These are phyloP conservation scores for Triplophysa dalaica DNA, from an alignment of 2,113 vertebrate genomes.

Conservation along the genomic window DNA sequence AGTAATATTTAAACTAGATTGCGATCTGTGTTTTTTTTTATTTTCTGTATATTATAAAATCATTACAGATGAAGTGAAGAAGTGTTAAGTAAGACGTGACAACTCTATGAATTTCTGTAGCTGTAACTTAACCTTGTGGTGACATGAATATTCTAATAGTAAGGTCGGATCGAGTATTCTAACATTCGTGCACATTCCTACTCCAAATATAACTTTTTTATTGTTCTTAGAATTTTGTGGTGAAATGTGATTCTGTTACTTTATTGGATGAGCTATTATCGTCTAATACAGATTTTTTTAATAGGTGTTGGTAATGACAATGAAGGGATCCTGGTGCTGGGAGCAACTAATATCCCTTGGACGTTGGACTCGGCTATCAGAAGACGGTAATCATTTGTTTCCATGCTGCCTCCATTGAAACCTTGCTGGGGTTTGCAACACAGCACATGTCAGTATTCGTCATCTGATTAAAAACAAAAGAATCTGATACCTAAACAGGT, in stretches of 20 bases:
- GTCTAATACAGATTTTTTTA: neutral
- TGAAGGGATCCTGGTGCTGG: conserved; percentile 94
- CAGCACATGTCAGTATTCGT: neutral
- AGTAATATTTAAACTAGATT: no score
- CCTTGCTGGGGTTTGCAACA: neutral
- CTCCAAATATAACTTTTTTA: neutral
- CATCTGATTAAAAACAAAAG: neutral
- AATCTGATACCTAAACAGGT: conserved; percentile 37
- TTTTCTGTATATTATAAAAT: no score
- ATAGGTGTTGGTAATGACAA: conserved; percentile 94
- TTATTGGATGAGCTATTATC: neutral
- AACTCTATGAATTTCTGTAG: no score
- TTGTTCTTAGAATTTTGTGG: neutral
- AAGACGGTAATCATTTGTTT: conserved; percentile 78
- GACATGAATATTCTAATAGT: no score
- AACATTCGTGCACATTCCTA: no score
- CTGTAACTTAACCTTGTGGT: no score
- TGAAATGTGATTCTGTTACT: neutral
- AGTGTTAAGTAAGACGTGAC: no score
- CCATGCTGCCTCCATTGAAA: neutral
- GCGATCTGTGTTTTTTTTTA: no score
- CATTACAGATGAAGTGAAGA: no score
- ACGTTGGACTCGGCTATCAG: conserved; percentile 97
- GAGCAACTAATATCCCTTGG: conserved; percentile 98
- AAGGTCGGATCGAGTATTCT: no score